phyloP scores from a whole-genome alignment of 2,888 invertebrate genomes.

The Drosophila austrosaltans region DNA sequence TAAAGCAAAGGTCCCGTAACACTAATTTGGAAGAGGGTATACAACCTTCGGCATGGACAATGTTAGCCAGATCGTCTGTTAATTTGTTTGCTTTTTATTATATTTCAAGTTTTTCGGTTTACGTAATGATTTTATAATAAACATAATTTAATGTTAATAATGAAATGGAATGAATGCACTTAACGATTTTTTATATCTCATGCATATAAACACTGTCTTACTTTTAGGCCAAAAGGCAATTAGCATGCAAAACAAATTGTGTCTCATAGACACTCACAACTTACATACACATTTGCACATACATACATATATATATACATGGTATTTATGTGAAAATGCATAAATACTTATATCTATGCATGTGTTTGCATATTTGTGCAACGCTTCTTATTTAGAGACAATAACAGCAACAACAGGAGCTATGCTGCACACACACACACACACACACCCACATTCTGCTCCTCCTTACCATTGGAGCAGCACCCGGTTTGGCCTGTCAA shows the following conservation, averaged over 20 bases:
- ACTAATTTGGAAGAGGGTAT: too few relatives aligned
- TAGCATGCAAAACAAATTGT: constrained; percentile 76
- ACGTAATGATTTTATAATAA: not conserved
- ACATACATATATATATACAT: not conserved
- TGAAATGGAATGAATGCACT: not conserved
- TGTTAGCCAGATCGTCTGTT: too few relatives aligned
- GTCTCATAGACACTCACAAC: constrained; percentile 38
- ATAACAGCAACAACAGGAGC: constrained; percentile 37
- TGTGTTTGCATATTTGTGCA: constrained; percentile 51
- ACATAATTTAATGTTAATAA: constrained; percentile 1
- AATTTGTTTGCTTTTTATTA: too few relatives aligned
- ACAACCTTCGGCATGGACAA: too few relatives aligned
- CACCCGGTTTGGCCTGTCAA: constrained; percentile 39
- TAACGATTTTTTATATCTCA: constrained; percentile 6
- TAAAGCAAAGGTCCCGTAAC: too few relatives aligned
- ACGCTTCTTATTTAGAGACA: constrained; percentile 62
- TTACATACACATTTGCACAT: constrained; percentile 24
- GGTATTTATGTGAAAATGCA: constrained; percentile 67
- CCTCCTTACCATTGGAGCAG: constrained; percentile 27
- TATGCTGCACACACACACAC: constrained; percentile 26
- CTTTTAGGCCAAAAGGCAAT: constrained; percentile 52
- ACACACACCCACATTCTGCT: not conserved
- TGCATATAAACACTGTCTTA: constrained; percentile 16
- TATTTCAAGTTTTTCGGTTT: not conserved
- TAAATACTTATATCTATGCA: constrained; percentile 55